phyloP scores from a whole-genome alignment of 1,140 invertebrate species.

The Drosophila mayri region DNA sequence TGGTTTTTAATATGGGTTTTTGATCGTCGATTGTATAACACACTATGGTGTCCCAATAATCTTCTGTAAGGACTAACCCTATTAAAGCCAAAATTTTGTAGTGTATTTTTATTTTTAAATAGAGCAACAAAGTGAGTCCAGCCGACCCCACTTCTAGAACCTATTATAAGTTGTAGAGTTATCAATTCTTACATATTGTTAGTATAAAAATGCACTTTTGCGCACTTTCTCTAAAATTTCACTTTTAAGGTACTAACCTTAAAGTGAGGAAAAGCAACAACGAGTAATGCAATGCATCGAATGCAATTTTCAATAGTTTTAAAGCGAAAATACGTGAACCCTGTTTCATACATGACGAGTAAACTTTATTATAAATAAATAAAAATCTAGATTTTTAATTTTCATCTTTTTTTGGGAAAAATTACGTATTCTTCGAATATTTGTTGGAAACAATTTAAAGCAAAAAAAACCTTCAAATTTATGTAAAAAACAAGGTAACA shows the following conservation, averaged over 20 bases:
- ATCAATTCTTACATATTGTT: not conserved
- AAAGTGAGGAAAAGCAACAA: not conserved
- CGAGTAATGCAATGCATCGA: not conserved
- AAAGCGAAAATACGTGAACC: not conserved
- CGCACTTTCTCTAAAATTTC: not conserved
- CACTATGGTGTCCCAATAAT: not conserved
- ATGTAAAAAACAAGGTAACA: too few species aligned
- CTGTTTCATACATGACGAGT: not conserved
- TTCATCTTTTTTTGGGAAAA: too few species aligned
- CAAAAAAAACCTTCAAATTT: too few species aligned
- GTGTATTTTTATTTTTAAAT: not conserved
- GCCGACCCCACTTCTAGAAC: not conserved
- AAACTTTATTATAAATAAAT: not conserved
- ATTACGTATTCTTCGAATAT: too few species aligned
- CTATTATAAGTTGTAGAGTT: not conserved
- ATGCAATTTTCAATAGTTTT: not conserved
- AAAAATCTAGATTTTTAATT: too few species aligned
- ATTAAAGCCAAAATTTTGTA: not conserved
- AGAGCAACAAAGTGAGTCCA: not conserved
- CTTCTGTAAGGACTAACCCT: not conserved
- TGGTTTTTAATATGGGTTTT: not conserved
- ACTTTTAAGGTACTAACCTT: not conserved
- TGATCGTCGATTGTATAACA: not conserved
- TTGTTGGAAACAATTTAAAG: too few species aligned
- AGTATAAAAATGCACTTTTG: slow-evolving; percentile 2